Evolutionary conservation across 2,113 vertebrate species (phyloP), one percentile per base, ranked within the genome.

Genomic region (Serilophus lunatus): DNA sequence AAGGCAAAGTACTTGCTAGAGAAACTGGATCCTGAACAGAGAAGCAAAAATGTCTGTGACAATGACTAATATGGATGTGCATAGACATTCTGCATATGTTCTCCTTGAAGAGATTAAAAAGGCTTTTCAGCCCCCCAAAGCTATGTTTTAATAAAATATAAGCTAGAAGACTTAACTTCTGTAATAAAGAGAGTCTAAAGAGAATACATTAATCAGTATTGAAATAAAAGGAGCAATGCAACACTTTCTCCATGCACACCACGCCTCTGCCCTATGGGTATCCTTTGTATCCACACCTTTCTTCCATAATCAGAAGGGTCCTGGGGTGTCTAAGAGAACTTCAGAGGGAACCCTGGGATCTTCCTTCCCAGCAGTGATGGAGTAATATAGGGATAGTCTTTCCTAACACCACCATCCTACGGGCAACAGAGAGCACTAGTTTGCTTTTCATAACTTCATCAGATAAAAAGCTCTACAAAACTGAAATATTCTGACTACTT

Each of bases 181-280:
- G 15, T 38, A 63, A 66, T 3, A 59, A 33, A 68, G 25, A 47
- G 80, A 77, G 29, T n/a, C n/a, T 36, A 17, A 57, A 90, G 26
- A 65, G 29, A 29, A 44, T 26, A 36, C 31, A 60, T 17, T 42
- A 36, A 23, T 36, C 38, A 18, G 23, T 22, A 78, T 0, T 49
- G 28, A 66, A 74, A 49, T 9, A 49, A 75, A 56, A 6, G 6
- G 35, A 76, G 28, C 13, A 18, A 33, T 25, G 42, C 16, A 74
- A 40, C 23, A 2, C 6, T 59, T 91, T 24, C 38, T 82, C 25
- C 26, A 13, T 51, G n/a, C 45, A n/a, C 53, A 22, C 14, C 4
- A 0, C 0, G 3, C 23, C 63, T 63, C 44, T 66, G 47, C 47
- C 66, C 72, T 35, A 22, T 2, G 1, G 20, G 45, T 69, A n/a